Base-by-base conservation (phyloP, 1,140 invertebrate genomes). In the Chelonus insularis region DNA sequence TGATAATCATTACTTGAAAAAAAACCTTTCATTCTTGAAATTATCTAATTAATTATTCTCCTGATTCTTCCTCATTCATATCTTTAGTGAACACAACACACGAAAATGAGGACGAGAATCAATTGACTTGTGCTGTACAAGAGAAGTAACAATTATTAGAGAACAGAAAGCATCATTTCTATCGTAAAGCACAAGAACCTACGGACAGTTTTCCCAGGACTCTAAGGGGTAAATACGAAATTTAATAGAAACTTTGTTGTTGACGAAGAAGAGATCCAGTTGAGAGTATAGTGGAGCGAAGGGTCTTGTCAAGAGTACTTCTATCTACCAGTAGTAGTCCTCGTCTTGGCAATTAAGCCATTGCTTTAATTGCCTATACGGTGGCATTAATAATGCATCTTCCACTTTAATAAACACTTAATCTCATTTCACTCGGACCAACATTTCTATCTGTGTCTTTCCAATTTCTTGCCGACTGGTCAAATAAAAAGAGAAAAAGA, bases 241-340 rank as follows among this genome's bases (percentile, higher is more conserved):
- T 74, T 74, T 71, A 74, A 77, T 77, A 71, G 66, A 75, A 74
- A 75, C 68, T 72, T 72, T 39, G 68, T 73, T 72, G 63, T 72
- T 71, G 68, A 72, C 65, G 71, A 66, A 72, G 68, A 64, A 70
- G 67, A 68, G 68, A 64, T 63, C 57, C 39, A 63, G 18, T 34
- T 52, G 5, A 29, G 43, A 36, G 57, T 60, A 61, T 55, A 54
- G 52, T 64, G 25, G 52, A 25, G 25, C 16, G 20, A 32, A 37
- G 45, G 21, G 21, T 7, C n/a, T 23, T 29, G 18, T 48, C 21
- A 8, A 48, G 45, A 48, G 45, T 20, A 23, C 45, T 48, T 48
- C 20, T 25, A 18, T 23, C 45, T 25, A n/a, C 12, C 11, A 23
- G 45, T 48, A 62, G 62, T 63, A 62, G 63, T 67, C 63, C 57